Evolutionary conservation across 64 coral and sea anemone species (phyloP).

Genomic region (Dendrophyllia cribrosa): DNA sequence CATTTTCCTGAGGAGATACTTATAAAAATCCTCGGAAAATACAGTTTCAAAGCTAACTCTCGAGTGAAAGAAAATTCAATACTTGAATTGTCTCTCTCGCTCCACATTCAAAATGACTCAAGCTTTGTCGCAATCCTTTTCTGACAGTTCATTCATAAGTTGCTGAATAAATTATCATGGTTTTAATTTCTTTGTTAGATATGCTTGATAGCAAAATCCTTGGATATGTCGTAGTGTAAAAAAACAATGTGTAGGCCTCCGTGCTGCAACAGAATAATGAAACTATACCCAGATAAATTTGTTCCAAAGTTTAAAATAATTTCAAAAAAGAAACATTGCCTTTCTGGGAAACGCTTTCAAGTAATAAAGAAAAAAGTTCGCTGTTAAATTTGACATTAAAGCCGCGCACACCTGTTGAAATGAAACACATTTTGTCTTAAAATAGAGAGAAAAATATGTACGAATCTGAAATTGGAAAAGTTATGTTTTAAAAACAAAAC

Average conservation of each 20-base stretch:
- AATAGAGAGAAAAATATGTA: neutral
- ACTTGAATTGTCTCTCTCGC: neutral
- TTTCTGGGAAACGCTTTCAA: neutral
- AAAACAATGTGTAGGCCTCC: neutral
- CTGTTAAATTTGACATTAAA: neutral
- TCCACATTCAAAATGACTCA: neutral
- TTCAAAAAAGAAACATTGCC: neutral
- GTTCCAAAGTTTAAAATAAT: neutral
- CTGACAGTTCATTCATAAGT: conserved; percentile 1
- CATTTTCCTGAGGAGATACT: no score
- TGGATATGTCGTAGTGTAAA: neutral
- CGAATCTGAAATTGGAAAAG: conserved; percentile 6
- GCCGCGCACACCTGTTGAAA: conserved; percentile 24
- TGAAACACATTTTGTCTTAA: neutral
- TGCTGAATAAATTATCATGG: conserved; percentile 33
- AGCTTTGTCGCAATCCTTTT: neutral
- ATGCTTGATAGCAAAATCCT: neutral
- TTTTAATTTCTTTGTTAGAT: conserved; percentile 51
- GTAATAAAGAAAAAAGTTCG: neutral
- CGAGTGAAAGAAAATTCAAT: neutral
- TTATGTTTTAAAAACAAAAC: neutral
- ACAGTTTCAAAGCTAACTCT: neutral
- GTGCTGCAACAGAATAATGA: no score
- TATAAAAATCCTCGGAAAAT: no score
- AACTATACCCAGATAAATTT: no score